These are phyloP conservation scores for Umimayanthus kanabou DNA, from an alignment of 92 coral and sea anemone species.

Conservation along the genomic window DNA sequence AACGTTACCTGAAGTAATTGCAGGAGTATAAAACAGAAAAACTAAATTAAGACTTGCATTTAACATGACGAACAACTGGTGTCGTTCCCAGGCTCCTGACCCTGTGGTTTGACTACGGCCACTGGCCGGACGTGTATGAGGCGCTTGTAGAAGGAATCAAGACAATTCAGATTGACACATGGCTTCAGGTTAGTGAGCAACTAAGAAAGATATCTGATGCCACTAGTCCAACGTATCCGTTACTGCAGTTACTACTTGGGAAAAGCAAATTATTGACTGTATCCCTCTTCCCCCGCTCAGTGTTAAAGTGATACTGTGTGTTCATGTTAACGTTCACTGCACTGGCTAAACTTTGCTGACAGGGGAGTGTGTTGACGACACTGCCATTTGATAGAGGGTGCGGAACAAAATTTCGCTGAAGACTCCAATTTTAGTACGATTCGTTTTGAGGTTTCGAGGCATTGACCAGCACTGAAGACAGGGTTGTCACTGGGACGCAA, in stretches of 20 bases:
- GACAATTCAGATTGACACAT: constrained; percentile 96
- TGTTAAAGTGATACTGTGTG: neutral
- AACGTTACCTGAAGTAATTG: no score
- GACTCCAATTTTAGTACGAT: no score
- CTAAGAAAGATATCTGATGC: neutral
- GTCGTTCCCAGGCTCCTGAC: constrained; percentile 65
- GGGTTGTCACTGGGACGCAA: no score
- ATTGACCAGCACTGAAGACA: no score
- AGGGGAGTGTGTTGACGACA: no score
- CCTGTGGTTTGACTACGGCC: constrained; percentile 96
- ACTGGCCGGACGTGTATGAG: constrained; percentile 89
- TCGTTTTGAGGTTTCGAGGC: no score
- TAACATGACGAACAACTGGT: neutral
- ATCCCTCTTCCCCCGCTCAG: neutral
- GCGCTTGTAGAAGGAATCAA: constrained; percentile 98
- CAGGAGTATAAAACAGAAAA: no score
- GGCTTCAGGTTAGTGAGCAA: constrained; percentile 71
- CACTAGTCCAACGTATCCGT: no score
- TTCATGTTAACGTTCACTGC: no score
- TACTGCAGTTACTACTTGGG: neutral
- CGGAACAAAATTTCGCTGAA: no score
- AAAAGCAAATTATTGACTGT: neutral
- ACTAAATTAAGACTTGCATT: no score
- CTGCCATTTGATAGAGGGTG: neutral
- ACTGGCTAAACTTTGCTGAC: neutral